Conservation (phyloP, 2,888 invertebrate genomes). For the Xestia sexstrigata region DNA sequence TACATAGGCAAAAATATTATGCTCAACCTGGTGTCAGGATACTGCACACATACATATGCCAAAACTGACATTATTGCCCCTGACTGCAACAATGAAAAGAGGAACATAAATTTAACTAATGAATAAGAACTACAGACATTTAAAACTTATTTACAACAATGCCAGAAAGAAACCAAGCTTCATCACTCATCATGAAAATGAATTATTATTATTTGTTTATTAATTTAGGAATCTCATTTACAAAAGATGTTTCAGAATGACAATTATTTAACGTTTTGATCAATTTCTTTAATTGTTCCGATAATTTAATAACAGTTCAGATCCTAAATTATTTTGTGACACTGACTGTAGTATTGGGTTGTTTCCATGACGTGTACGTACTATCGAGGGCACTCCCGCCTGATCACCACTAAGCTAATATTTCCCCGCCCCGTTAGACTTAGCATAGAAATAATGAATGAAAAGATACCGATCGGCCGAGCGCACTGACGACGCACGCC, state of each 20-base stretch:
- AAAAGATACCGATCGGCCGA: too few relatives aligned
- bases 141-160: not conserved
- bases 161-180: not conserved
- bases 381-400: too few relatives aligned
- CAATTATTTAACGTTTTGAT: not conserved
- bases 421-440: too few relatives aligned
- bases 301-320: not conserved
- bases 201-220: not conserved
- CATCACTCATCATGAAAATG: not conserved
- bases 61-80: conserved; percentile 98
- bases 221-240: not conserved
- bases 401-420: too few relatives aligned
- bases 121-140: not conserved
- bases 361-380: not conserved
- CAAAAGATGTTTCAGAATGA: not conserved
- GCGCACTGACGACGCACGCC: too few relatives aligned
- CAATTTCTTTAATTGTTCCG: not conserved
- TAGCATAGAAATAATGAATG: too few relatives aligned
- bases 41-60: conserved; percentile 96
- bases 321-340: too few relatives aligned
- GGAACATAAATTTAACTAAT: not conserved
- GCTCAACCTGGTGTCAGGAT: conserved; percentile 96
- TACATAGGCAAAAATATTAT: conserved; percentile 97
- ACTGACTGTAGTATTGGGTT: conserved; percentile 7
- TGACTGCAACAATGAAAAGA: conserved; percentile 92